These are phyloP conservation scores for Seriola rivoliana DNA, from an alignment of 2,113 vertebrate species.

Conservation along the genomic window DNA sequence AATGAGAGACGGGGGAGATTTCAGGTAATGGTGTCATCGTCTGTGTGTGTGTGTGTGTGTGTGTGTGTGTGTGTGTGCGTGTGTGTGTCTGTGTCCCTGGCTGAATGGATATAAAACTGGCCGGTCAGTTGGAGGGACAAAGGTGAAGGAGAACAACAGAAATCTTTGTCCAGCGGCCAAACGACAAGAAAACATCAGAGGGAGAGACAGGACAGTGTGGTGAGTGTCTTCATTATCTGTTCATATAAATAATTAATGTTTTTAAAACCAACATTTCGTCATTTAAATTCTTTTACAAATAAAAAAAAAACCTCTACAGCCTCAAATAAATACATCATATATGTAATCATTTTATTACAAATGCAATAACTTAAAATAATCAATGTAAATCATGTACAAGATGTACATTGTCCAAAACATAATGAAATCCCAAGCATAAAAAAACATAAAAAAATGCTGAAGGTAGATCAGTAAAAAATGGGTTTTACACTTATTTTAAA, in stretches of 20 bases:
- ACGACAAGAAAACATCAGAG: constrained; percentile 10
- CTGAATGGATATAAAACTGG: constrained; percentile 55
- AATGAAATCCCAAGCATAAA: too few relatives aligned
- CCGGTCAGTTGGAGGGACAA: not conserved
- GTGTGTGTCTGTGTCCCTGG: constrained; percentile 35
- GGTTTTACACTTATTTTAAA: too few relatives aligned
- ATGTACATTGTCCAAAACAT: too few relatives aligned
- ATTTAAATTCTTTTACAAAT: not conserved
- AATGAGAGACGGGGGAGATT: constrained; percentile 3
- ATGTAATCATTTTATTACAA: too few relatives aligned
- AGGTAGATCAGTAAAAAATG: too few relatives aligned
- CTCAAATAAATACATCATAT: too few relatives aligned
- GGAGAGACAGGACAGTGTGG: constrained; percentile 5
- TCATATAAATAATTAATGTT: not conserved
- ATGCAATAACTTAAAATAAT: too few relatives aligned
- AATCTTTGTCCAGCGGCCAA: not conserved
- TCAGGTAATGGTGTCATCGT: constrained; percentile 13
- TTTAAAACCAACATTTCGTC: not conserved
- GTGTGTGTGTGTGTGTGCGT: not conserved
- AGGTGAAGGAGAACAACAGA: constrained; percentile 2
- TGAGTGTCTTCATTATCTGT: constrained; percentile 28
- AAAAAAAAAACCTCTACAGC: too few relatives aligned
- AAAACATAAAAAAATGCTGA: too few relatives aligned
- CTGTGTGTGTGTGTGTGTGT: too few relatives aligned
- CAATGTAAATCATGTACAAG: too few relatives aligned